These are phyloP conservation scores for Drosophila repleta DNA, from an alignment of 1,140 invertebrate genomes.

Conservation along the genomic window DNA sequence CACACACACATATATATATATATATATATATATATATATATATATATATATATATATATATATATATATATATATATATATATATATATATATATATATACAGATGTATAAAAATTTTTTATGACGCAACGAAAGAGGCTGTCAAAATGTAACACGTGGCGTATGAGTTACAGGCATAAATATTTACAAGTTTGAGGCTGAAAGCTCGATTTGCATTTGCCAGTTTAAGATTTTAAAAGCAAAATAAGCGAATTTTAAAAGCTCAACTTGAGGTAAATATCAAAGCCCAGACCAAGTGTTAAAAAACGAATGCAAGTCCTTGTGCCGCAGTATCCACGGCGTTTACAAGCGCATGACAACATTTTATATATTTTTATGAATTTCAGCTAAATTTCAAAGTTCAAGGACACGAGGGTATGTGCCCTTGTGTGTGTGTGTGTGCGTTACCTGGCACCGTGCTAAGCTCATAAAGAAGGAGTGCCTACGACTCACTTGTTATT, in stretches of 20 bases:
- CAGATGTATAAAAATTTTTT: conserved; percentile 10
- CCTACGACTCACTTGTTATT: conserved; percentile 16
- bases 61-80: background rate
- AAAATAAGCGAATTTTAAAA: conserved; percentile 23
- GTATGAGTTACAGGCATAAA: conserved; percentile 13
- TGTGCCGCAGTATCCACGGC: conserved; percentile 1
- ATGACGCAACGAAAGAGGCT: conserved; percentile 19
- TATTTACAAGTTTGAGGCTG: conserved; percentile 18
- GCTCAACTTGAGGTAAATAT: conserved; percentile 8
- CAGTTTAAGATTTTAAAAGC: conserved; percentile 3
- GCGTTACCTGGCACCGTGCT: conserved; percentile 16
- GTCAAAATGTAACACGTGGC: conserved; percentile 4
- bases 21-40: background rate
- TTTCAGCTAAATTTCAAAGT: conserved; percentile 43
- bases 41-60: background rate
- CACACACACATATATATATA: background rate
- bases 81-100: background rate
- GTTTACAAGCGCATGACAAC: conserved; percentile 16
- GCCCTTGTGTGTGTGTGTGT: conserved; percentile 9
- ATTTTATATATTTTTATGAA: conserved; percentile 23
- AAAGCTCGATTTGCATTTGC: conserved; percentile 1
- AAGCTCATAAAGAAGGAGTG: conserved; percentile 2
- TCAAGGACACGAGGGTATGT: conserved; percentile 38
- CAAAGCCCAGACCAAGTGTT: background rate
- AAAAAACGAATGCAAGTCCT: background rate